Base-by-base conservation (phyloP, 2,888 invertebrate species). In the Acrocyrtus sp. region DNA sequence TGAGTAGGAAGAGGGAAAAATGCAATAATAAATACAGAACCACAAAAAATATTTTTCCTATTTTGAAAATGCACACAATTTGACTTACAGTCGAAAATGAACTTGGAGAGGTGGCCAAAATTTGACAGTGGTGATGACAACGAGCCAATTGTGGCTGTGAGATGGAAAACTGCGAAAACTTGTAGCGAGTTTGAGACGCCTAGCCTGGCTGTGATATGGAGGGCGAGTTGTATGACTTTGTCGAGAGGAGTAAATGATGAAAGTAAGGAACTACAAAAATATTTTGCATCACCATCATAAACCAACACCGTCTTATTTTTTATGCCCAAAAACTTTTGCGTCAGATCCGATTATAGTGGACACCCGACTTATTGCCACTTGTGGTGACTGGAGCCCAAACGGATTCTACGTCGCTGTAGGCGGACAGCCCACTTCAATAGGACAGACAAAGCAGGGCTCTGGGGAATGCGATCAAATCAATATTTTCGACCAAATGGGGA, bases 51-150 rank as follows among this genome's bases (percentile, higher is more conserved):
- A 15, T 34, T 27, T 15, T 47, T 53, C 12, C 58, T 61, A 47
- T 29, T 69, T 54, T 24, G 41, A 34, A 22, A 48, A 51, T 54
- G 6, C n/a, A n/a, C n/a, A n/a, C n/a, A n/a, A n/a, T 19, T 29
- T 45, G 39, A 81, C 62, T 86, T 87, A 67, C 83, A 96, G 92
- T 93, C 93, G 88, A 86, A 87, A 80, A 77, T 80, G 54, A 63
- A 56, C n/a, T 15, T 72, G 8, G 74, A 75, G 26, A 45, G 75
- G 21, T 65, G 63, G 62, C 68, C 72, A 57, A 72, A 62, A 34
- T 75, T 73, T 39, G 76, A 75, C 26, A 65, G 66, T 29, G 75
- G 68, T 12, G 76, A 74, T 39, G 70, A 50, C 15, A 69, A 51
- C 34, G 80, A 78, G 61, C 80, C 80, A 0, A 79, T 80, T 61